Base-by-base conservation (phyloP, 2,797 vertebrate genomes). In the Lutjanus campechanus region DNA sequence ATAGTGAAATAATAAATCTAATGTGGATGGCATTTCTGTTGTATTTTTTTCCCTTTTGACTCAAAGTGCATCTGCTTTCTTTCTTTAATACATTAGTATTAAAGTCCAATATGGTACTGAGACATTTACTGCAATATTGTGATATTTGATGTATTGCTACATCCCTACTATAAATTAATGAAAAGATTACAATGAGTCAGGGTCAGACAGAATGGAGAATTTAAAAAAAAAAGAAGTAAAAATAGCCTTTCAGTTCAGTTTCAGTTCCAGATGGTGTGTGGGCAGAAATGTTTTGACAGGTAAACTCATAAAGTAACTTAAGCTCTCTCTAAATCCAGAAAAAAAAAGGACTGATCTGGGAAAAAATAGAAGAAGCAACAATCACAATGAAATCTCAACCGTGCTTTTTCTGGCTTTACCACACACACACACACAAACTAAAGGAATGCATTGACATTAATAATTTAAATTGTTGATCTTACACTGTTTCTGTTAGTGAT, bases 391-490 rank as follows among this genome's bases (percentile, higher is more conserved):
- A 40, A 56, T 43, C n/a, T 29, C 22, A 22, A 9, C n/a, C 15
- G 6, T 11, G 47, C 22, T 40, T 59, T 60, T 20, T 46, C 13
- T 56, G 17, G 56, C 19, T 29, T 73, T 29, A 65, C 36, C 7
- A 20, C 75, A 60, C 15, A 64, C 51, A 40, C 53, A 54, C 54
- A 25, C 54, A 22, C 54, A 53, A 22, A 69, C 11, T 29, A 41
- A 44, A 49, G 3, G 20, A 65, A 79, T 53, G 46, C 36, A 71
- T 13, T 61, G 2, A 29, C 44, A 63, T 59, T 46, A 29, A 58
- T 69, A 50, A 67, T 62, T 69, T 25, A 58, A 47, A 72, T 11
- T n/a, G 46, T 41, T 50, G 19, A 63, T 79, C 36, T 62, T 47
- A 20, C 7, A 12, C 15, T 20, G 10, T 44, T 50, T 58, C 15